phyloP scores from a whole-genome alignment of 2,888 invertebrate species.

The Hydrotaea cyrtoneurina region DNA sequence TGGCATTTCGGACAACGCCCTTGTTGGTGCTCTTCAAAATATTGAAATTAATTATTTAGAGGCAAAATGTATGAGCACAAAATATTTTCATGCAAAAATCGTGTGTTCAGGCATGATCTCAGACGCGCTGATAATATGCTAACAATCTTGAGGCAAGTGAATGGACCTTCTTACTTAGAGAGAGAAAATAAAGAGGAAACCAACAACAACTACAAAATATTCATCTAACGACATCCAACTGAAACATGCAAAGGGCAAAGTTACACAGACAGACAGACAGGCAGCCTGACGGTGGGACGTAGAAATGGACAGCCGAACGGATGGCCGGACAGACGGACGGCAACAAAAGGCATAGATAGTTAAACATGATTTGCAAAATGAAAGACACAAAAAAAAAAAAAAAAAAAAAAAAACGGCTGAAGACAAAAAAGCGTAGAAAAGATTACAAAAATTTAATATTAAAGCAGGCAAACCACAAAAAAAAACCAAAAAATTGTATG shows the following conservation, averaged over 20 bases:
- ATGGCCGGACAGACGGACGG: constrained; percentile 4
- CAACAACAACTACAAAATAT: constrained; percentile 33
- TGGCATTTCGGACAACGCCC: constrained; percentile 32
- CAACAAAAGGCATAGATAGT: constrained; percentile 50
- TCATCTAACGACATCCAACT: constrained; percentile 56
- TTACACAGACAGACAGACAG: constrained; percentile 43
- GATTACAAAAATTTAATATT: constrained; percentile 56
- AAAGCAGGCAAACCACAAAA: constrained; percentile 21
- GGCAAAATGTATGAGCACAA: neutral
- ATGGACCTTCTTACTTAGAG: neutral
- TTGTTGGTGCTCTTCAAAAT: constrained; percentile 47
- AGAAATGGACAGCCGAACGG: neutral
- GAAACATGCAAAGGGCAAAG: constrained; percentile 65
- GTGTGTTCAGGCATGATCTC: constrained; percentile 57
- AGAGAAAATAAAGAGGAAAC: neutral
- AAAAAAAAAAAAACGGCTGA: no score
- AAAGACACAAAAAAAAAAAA: constrained; percentile 3
- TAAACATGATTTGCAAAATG: constrained; percentile 56
- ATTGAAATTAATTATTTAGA: constrained; percentile 65
- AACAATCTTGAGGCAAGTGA: constrained; percentile 42
- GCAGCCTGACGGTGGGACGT: neutral
- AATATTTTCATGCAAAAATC: constrained; percentile 40
- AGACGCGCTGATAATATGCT: constrained; percentile 59
- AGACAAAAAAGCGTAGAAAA: constrained; percentile 56
- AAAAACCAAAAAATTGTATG: constrained; percentile 12